Evolutionary conservation across 92 coral and sea anemone genomes (phyloP), one percentile per base, ranked within the genome.

Genomic region (Bergia puertoricense): DNA sequence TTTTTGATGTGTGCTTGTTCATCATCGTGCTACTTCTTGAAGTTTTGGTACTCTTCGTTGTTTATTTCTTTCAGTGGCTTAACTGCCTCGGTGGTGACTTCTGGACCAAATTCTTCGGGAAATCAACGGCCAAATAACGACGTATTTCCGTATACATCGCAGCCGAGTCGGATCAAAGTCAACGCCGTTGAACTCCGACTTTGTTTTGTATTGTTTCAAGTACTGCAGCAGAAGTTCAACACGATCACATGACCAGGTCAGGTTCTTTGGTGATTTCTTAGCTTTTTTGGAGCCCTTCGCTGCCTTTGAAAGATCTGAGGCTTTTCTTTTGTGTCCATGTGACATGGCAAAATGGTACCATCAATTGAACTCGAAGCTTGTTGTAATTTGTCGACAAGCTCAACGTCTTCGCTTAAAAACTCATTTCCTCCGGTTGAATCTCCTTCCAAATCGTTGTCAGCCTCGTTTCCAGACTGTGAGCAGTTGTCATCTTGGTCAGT

Each of bases 41-140:
- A 84, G 18, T 46, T 16, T 62, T 89, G 75, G 36, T 84, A 84
- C 78, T 89, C 89, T 3, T 74, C 74, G 46, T 71, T 76, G 62
- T 76, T 76, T 73, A 89, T 89, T 79, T 89, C 91, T 79, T 77
- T 57, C 40, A 43, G 77, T 15, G 85, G 65, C 74, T 43, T 88
- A 40, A 77, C 22, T 44, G 86, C 50, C 86, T 89, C 91, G 43
- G 89, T 76, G 66, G 46, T 48, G 66, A 23, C 92, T 65, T 89
- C 46, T 77, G 85, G 89, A 46, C 92, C 92, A 80, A 85, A 89
- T 76, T 77, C 92, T 71, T 65, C 83, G 89, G 89, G 59, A 82
- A 86, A 82, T 89, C 92, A 43, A 50, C 39, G 3, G 92, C 77
- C 92, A 89, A 59, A 72, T 86, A 89, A 43, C 66, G 76, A 75